Evolutionary conservation across 2,888 invertebrate genomes (phyloP).

Genomic region (Thera obeliscata): DNA sequence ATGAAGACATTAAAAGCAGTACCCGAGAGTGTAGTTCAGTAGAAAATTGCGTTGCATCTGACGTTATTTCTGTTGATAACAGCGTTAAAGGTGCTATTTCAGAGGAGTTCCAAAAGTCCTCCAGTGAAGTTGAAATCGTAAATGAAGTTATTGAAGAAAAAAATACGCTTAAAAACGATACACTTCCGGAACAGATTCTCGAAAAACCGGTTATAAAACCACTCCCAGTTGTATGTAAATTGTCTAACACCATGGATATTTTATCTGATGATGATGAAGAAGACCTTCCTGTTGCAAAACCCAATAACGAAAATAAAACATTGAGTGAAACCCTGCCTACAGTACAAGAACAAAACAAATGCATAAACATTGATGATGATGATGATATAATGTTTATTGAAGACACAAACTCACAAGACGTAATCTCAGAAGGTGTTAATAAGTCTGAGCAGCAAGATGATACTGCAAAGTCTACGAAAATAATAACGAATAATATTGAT

Average conservation of each 20-base stretch:
- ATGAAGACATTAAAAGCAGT: slow-evolving; percentile 9
- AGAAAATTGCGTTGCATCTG: slow-evolving; percentile 17
- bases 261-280: slow-evolving; percentile 73
- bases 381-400: slow-evolving; percentile 78
- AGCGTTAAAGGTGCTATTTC: slow-evolving; percentile 19
- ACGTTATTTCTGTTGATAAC: slow-evolving; percentile 28
- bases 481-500: slow-evolving; percentile 21
- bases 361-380: slow-evolving; percentile 71
- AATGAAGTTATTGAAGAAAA: slow-evolving; percentile 31
- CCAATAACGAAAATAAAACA: slow-evolving; percentile 9
- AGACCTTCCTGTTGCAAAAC: slow-evolving; percentile 42
- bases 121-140: slow-evolving; percentile 24
- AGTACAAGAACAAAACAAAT: slow-evolving; percentile 52
- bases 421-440: slow-evolving; percentile 35
- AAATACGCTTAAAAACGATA: slow-evolving; percentile 1
- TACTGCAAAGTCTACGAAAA: slow-evolving; percentile 32
- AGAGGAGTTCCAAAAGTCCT: not conserved
- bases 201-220: slow-evolving; percentile 15
- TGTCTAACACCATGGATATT: slow-evolving; percentile 72
- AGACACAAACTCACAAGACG: slow-evolving; percentile 53
- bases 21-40: slow-evolving; percentile 26
- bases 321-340: slow-evolving; percentile 8
- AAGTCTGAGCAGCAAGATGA: slow-evolving; percentile 33
- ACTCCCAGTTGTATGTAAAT: slow-evolving; percentile 53
- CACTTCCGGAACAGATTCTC: slow-evolving; percentile 4